Conservation (phyloP, 1,140 invertebrate species). For the Pararge aegeria region DNA sequence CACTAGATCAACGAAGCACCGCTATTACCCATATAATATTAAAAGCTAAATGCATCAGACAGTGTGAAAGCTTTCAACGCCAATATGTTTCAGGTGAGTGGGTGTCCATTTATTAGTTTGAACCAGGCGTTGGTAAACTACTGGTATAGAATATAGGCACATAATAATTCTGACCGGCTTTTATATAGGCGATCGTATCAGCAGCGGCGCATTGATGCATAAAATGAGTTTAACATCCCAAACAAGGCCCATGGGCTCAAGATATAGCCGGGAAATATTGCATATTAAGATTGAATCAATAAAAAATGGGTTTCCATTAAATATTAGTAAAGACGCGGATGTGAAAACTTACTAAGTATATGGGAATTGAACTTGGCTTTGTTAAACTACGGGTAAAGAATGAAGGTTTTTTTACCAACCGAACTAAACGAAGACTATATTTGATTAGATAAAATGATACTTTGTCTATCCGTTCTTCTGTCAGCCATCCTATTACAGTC, state of each 20-base stretch:
- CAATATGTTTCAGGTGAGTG: neutral
- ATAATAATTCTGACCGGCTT: constrained; percentile 12
- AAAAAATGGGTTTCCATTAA: neutral
- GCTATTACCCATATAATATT: too few relatives aligned
- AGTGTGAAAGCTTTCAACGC: neutral
- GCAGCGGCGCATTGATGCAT: constrained; percentile 35
- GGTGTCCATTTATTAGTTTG: neutral
- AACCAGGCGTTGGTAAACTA: neutral
- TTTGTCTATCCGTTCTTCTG: too few relatives aligned
- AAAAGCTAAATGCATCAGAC: neutral
- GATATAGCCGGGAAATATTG: constrained; percentile 3
- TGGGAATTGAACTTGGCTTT: too few relatives aligned
- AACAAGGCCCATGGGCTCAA: constrained; percentile 19
- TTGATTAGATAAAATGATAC: too few relatives aligned
- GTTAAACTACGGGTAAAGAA: too few relatives aligned
- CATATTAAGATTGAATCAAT: constrained; percentile 5
- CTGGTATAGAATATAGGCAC: neutral
- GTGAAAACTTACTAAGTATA: neutral
- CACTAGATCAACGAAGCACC: too few relatives aligned
- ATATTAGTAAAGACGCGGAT: neutral
- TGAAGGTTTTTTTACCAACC: too few relatives aligned
- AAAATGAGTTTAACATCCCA: constrained; percentile 43
- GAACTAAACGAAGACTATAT: too few relatives aligned
- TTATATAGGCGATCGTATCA: constrained; percentile 25
- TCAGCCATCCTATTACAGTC: too few relatives aligned